Evolutionary conservation across 2,888 invertebrate species (phyloP).

Genomic region (Hipparchia sbordonii): DNA sequence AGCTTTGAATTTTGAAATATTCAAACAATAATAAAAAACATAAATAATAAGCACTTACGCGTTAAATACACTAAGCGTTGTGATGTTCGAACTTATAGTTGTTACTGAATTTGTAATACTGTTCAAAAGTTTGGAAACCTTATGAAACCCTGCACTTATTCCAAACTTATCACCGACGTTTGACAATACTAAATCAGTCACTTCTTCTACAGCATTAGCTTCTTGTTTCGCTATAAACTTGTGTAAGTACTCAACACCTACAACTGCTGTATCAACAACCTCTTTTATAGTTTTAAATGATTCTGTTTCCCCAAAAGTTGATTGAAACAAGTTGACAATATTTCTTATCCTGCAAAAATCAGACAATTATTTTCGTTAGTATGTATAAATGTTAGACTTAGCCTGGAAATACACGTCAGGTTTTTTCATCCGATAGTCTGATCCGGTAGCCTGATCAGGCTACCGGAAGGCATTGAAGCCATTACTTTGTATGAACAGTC

Average conservation of each 20-base stretch:
- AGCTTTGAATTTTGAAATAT: too few species aligned
- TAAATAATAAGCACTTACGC: conserved; percentile 60
- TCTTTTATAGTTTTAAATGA: conserved; percentile 60
- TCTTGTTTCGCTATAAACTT: conserved; percentile 53
- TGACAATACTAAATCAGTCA: conserved; percentile 35
- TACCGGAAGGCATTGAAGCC: too few species aligned
- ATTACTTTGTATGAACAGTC: too few species aligned
- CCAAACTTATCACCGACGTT: conserved; percentile 43
- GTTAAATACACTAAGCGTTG: conserved; percentile 58
- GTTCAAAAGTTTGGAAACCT: conserved; percentile 49
- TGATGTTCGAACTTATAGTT: conserved; percentile 45
- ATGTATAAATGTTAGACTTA: too few species aligned
- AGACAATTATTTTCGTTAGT: too few species aligned
- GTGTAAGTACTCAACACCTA: conserved; percentile 59
- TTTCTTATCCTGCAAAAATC: conserved; percentile 61
- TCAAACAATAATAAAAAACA: too few species aligned
- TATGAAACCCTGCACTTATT: conserved; percentile 35
- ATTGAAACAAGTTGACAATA: conserved; percentile 65
- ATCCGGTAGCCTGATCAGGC: too few species aligned
- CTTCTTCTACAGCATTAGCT: conserved; percentile 38
- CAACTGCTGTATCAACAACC: conserved; percentile 54
- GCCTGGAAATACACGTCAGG: too few species aligned
- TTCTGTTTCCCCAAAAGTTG: conserved; percentile 68
- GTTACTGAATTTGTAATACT: conserved; percentile 52
- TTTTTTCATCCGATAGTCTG: too few species aligned